Evolutionary conservation across 2,888 invertebrate genomes (phyloP).

Genomic region (Lithosia quadra): DNA sequence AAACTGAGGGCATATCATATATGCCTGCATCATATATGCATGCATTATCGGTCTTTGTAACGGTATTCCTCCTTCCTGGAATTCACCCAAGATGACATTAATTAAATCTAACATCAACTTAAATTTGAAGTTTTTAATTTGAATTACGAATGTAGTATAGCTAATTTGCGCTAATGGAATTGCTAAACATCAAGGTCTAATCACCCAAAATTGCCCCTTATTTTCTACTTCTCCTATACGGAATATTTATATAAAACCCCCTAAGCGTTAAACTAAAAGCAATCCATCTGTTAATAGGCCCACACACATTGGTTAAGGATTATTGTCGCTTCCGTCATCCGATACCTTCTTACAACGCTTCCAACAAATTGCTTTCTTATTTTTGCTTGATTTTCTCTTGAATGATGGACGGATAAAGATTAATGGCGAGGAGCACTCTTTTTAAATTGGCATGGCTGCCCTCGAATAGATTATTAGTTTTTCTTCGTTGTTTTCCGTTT

Average conservation of each 20-base stretch:
- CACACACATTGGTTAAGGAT: slow-evolving; percentile 22
- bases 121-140: background rate
- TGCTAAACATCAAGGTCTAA: background rate
- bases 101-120: background rate
- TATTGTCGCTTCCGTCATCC: slow-evolving; percentile 44
- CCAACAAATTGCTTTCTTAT: slow-evolving; percentile 50
- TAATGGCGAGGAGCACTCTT: slow-evolving; percentile 71
- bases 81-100: background rate
- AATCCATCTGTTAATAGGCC: slow-evolving; percentile 34
- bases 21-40: no score
- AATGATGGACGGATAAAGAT: slow-evolving; percentile 74
- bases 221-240: slow-evolving; percentile 3
- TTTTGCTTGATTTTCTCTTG: slow-evolving; percentile 59
- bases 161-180: no score
- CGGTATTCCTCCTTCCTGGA: no score
- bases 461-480: slow-evolving; percentile 73
- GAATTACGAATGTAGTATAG: background rate
- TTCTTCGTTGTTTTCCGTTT: slow-evolving; percentile 49
- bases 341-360: slow-evolving; percentile 35
- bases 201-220: no score
- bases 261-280: slow-evolving; percentile 22
- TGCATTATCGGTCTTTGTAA: no score
- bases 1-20: no score
- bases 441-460: slow-evolving; percentile 67
- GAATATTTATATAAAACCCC: slow-evolving; percentile 12